These are phyloP conservation scores for Cephus rjabovi DNA, from an alignment of 2,888 invertebrate species.

Conservation along the genomic window DNA sequence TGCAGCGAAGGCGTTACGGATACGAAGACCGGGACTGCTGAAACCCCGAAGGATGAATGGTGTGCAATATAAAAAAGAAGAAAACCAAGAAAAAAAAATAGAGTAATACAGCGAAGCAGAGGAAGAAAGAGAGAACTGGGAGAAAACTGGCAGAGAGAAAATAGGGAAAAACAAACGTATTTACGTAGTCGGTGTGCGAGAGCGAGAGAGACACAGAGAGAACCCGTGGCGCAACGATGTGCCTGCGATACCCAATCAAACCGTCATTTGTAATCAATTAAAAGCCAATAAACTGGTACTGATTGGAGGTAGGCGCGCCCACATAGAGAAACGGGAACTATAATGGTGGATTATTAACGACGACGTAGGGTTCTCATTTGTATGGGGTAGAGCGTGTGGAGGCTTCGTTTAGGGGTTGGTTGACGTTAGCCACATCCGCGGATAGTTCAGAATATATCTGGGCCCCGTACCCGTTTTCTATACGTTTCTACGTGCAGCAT, in stretches of 20 bases:
- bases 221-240: conserved; percentile 5
- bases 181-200: not conserved
- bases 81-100: not conserved
- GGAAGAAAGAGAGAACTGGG: conserved; percentile 5
- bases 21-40: not conserved
- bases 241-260: conserved; percentile 52
- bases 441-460: not conserved
- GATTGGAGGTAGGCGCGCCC: conserved; percentile 56
- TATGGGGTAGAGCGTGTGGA: not conserved
- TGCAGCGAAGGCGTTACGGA: not conserved
- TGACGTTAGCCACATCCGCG: not conserved
- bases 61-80: not conserved
- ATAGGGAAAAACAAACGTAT: not conserved
- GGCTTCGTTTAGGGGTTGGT: not conserved
- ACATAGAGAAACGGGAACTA: conserved; percentile 56
- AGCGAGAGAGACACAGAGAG: conserved; percentile 9
- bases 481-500: not conserved
- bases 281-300: conserved; percentile 63
- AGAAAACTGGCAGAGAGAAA: not conserved
- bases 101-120: not conserved
- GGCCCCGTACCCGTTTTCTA: not conserved
- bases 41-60: not conserved
- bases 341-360: conserved; percentile 62
- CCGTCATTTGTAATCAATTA: conserved; percentile 66
- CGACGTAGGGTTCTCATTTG: conserved; percentile 54